phyloP scores from a whole-genome alignment of 2,797 vertebrate genomes.

The Mycteria americana region DNA sequence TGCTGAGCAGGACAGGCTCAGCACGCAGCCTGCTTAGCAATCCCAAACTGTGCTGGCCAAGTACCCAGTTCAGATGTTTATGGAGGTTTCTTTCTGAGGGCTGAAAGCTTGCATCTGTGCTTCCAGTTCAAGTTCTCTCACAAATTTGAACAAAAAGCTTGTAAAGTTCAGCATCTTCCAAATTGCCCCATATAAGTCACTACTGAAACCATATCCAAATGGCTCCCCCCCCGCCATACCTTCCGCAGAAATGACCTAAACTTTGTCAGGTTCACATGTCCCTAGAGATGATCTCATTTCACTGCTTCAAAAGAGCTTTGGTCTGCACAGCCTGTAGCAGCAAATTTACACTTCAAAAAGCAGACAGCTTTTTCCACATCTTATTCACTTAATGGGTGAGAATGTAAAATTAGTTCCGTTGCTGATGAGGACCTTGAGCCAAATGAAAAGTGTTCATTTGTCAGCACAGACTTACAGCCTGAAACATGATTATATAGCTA shows the following conservation, averaged over 20 bases:
- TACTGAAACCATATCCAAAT: conserved; percentile 44
- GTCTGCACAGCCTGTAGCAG: conserved; percentile 83
- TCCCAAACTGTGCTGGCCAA: background rate
- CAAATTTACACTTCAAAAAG: conserved; percentile 87
- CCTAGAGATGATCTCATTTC: conserved; percentile 83
- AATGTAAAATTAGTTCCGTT: conserved; percentile 87
- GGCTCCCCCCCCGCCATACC: conserved; percentile 28
- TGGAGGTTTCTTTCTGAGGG: conserved; percentile 26
- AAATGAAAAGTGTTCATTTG: conserved; percentile 88
- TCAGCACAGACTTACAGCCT: conserved; percentile 83
- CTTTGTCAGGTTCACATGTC: conserved; percentile 81
- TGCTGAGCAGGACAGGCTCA: background rate
- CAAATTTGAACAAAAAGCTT: conserved; percentile 25
- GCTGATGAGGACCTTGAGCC: conserved; percentile 86
- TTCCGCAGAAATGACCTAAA: conserved; percentile 79
- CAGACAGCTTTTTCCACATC: conserved; percentile 84
- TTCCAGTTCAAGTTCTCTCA: conserved; percentile 34
- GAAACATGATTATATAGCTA: conserved; percentile 86
- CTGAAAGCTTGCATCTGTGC: conserved; percentile 29
- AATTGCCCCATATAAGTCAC: conserved; percentile 45
- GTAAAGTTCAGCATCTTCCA: conserved; percentile 52
- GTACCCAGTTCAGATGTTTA: background rate
- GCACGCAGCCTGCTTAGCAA: background rate
- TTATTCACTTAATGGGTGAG: conserved; percentile 86
- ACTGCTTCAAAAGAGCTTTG: conserved; percentile 84